Evolutionary conservation across 2,888 invertebrate genomes (phyloP).

Genomic region (Eupithecia inturbata): DNA sequence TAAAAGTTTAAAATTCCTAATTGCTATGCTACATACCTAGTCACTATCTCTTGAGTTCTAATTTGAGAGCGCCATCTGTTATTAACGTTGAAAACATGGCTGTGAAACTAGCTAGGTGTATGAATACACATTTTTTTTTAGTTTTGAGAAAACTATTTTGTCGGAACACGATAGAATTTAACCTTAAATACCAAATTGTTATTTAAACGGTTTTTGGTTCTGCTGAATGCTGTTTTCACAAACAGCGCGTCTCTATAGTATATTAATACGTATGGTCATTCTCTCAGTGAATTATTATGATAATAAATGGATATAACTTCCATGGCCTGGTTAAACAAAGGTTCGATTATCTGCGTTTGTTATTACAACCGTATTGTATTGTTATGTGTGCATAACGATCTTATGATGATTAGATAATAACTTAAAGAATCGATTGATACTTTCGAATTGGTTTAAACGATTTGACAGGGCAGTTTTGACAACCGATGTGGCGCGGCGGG

Average conservation of each 20-base stretch:
- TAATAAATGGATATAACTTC: slow-evolving; percentile 46
- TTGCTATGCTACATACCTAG: not conserved
- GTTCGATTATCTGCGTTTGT: slow-evolving; percentile 55
- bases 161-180: not conserved
- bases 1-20: not conserved
- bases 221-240: slow-evolving; percentile 7
- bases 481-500: too few species aligned
- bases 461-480: not conserved
- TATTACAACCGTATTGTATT: slow-evolving; percentile 52
- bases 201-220: not conserved
- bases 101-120: not conserved
- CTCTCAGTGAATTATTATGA: slow-evolving; percentile 45
- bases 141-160: not conserved
- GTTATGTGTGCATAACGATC: slow-evolving; percentile 41
- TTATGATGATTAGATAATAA: not conserved
- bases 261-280: slow-evolving; percentile 37
- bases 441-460: not conserved
- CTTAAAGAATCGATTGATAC: not conserved
- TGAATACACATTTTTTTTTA: slow-evolving; percentile 1
- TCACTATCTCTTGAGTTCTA: not conserved
- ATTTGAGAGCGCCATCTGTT: slow-evolving; percentile 13
- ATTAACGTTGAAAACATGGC: not conserved
- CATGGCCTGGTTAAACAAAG: slow-evolving; percentile 56
- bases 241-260: slow-evolving; percentile 17
- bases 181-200: not conserved